These are phyloP conservation scores for Eurytoma californica DNA, from an alignment of 2,888 invertebrate genomes.

Conservation along the genomic window DNA sequence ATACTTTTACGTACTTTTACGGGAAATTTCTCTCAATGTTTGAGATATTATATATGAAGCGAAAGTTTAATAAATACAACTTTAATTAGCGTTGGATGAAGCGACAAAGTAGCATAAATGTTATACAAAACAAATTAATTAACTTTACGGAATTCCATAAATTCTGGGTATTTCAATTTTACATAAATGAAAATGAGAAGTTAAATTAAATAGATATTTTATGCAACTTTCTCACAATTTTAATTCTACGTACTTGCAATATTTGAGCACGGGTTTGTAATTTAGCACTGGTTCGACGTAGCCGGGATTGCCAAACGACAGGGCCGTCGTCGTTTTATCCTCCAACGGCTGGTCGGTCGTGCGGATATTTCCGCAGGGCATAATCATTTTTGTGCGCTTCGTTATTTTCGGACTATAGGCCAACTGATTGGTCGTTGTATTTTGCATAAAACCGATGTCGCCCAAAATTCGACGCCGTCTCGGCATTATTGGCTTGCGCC, in stretches of 20 bases:
- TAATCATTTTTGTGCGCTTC: slow-evolving; percentile 61
- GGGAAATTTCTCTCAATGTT: too few relatives aligned
- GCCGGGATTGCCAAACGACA: slow-evolving; percentile 70
- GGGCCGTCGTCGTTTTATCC: slow-evolving; percentile 66
- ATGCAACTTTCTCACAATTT: too few relatives aligned
- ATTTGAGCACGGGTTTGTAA: slow-evolving; percentile 67
- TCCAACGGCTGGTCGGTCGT: slow-evolving; percentile 65
- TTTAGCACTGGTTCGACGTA: slow-evolving; percentile 62
- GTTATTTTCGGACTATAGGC: slow-evolving; percentile 68
- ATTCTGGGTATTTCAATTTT: too few relatives aligned
- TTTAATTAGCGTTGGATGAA: too few relatives aligned
- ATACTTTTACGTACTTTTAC: too few relatives aligned
- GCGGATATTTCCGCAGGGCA: slow-evolving; percentile 70
- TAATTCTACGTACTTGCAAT: slow-evolving; percentile 66
- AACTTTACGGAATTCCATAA: background rate
- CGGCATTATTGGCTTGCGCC: slow-evolving; percentile 67
- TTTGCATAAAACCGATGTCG: slow-evolving; percentile 67
- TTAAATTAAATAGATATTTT: too few relatives aligned
- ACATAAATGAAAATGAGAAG: too few relatives aligned
- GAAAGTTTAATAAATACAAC: background rate
- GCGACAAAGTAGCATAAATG: too few relatives aligned
- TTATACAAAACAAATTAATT: too few relatives aligned
- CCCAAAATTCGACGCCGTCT: slow-evolving; percentile 63
- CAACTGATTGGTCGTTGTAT: slow-evolving; percentile 68
- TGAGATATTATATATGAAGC: background rate